These are phyloP conservation scores for Aurelia sp. DNA, from an alignment of 30 jellyfish, hydroid and myxozoan species.

Conservation along the genomic window DNA sequence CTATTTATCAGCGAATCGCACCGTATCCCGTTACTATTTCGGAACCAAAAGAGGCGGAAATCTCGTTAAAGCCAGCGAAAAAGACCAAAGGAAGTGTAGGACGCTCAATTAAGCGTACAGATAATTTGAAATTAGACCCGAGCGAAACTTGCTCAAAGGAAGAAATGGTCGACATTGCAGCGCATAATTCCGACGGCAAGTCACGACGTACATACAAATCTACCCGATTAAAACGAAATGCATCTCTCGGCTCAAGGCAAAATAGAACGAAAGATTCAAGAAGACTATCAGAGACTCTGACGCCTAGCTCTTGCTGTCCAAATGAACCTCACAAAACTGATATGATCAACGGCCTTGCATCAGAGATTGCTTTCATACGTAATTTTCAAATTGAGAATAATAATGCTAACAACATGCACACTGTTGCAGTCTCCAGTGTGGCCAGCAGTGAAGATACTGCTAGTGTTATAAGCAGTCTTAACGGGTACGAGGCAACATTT, in stretches of 20 bases:
- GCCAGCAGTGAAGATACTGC: background rate
- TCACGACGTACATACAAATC: conserved; percentile 12
- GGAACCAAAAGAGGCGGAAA: conserved; percentile 11
- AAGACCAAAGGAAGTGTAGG: conserved; percentile 30
- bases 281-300: background rate
- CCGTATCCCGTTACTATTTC: conserved; percentile 49
- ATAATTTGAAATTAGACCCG: background rate
- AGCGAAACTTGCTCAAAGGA: background rate
- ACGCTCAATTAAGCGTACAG: conserved; percentile 29
- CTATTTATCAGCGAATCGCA: conserved; percentile 75
- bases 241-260: conserved; percentile 6
- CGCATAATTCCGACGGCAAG: background rate
- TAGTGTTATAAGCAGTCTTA: background rate
- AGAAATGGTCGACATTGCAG: background rate
- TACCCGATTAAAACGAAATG: background rate
- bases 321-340: background rate
- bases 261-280: conserved; percentile 2
- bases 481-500: background rate
- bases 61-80: conserved; percentile 31
- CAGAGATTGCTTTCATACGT: background rate
- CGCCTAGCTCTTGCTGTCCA: background rate
- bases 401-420: no score
- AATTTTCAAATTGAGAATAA: background rate
- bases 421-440: no score
- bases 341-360: background rate